Evolutionary conservation across 2,797 vertebrate genomes (phyloP), one percentile per base, ranked within the genome.

Genomic region (Centroberyx gerrardi): DNA sequence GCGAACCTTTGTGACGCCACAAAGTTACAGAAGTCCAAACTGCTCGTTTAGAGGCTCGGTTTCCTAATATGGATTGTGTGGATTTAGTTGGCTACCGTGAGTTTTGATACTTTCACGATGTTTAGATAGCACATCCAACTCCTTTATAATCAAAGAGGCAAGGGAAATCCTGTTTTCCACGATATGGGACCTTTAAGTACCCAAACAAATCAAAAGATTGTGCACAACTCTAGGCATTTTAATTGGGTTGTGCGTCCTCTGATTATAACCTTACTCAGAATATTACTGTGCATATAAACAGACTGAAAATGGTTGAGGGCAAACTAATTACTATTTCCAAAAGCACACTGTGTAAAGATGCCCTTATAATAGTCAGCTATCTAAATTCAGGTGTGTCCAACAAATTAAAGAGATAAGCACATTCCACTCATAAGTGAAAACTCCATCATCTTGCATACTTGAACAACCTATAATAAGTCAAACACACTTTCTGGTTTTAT

Each of bases 401-500:
- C 13, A 46, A 46, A 40, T 12, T 14, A 48, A 48, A 48, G 15
- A n/a, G 6, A 18, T 18, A 22, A 8, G 22, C 18, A 27, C 18
- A 52, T 52, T 52, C 48, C 3, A 49, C 7, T n/a, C 6, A 8
- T 18, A 51, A 8, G 22, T 10, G 18, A 64, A 44, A 55, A 31
- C 4, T 22, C 8, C 0, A 42, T 63, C 17, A 58, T 3, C 4
- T 71, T 53, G 31, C 1, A 44, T 1, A 48, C 4, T 36, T 62
- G 33, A 67, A 62, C 22, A 72, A n/a, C n/a, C 29, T 0, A 31
- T 18, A 56, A 29, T 18, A 56, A 69, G 36, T 59, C 29, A 66
- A 55, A 62, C 42, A 44, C 15, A 38, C 9, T 1, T 29, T 29
- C 15, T 71, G n/a, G 36, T 58, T 62, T 65, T 7, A 38, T 51